Base-by-base conservation (phyloP, 1,140 invertebrate genomes). In the Lepidotrigona ventralis region DNA sequence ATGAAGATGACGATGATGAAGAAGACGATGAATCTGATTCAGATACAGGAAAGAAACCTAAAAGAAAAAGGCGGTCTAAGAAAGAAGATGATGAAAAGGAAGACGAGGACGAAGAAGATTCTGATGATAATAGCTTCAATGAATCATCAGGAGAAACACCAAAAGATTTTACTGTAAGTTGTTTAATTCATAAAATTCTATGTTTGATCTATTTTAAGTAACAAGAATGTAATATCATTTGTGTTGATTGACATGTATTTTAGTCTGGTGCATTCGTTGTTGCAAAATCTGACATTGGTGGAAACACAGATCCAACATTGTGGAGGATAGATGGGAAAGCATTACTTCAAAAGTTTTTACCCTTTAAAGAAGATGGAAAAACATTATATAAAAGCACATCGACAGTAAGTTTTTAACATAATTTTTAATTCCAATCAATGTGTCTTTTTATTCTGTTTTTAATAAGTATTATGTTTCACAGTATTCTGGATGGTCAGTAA, bases 301-400 rank as follows among this genome's bases (percentile, higher is more conserved):
- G 94, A 79, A 94, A 94, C 60, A 95, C 93, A 75, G 95, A 96
- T 91, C 94, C 96, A 77, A 96, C 95, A 86, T 94, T 97, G 83
- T 97, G 97, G 97, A 96, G 96, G 95, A 97, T 97, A 94, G 96
- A 97, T 95, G 97, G 97, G 60, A 97, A 97, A 94, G 96, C 96
- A 39, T 93, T 97, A 79, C 93, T 97, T 71, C 97, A 97, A 93
- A 97, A 97, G 93, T 97, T 96, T 93, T 95, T 97, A 92, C 96
- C 96, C 63, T 96, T 96, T 91, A 95, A 96, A 91, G 95, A 96
- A 88, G 95, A 96, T 92, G 96, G 95, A 69, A 96, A 96, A 93
- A 95, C 95, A 71, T 92, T 96, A 86, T 97, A 97, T 91, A 97
- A 96, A 94, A 97, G 96, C 90, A 97, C 96, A 89, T 97, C 96